A percentile compares a stretch with the other conserved stretches of the same genome.
Evolutionary conservation across 2,888 invertebrate species (phyloP).

Genomic region (Nebria brevicollis): DNA sequence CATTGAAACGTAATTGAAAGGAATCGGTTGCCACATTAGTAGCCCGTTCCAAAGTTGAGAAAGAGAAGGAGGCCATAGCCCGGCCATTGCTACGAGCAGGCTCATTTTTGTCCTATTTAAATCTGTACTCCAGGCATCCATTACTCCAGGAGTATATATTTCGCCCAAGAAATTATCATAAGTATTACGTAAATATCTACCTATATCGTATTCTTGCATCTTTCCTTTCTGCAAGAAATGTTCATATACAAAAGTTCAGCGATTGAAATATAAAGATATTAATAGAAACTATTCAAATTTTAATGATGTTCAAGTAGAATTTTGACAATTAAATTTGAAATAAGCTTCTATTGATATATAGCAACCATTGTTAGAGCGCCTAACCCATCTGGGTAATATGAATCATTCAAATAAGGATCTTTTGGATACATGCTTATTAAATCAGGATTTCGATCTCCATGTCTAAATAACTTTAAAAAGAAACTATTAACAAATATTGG

Average conservation of each 20-base stretch:
- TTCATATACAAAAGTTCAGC: neutral
- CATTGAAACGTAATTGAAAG: conserved; percentile 71
- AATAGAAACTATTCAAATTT: neutral
- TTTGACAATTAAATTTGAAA: neutral
- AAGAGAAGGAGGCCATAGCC: conserved; percentile 71
- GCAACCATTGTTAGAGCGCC: conserved; percentile 79
- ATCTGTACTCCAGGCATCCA: conserved; percentile 75
- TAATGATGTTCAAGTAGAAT: neutral
- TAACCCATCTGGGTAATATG: conserved; percentile 76
- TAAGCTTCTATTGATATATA: neutral
- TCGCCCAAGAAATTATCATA: conserved; percentile 70
- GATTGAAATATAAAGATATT: too few relatives aligned
- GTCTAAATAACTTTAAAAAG: conserved; percentile 73
- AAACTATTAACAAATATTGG: neutral
- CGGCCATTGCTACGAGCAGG: conserved; percentile 73
- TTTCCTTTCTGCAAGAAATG: conserved; percentile 55
- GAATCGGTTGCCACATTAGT: conserved; percentile 80
- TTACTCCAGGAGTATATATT: conserved; percentile 65
- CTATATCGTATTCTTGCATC: conserved; percentile 66
- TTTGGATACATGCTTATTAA: conserved; percentile 72
- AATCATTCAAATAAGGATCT: conserved; percentile 72
- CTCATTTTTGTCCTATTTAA: conserved; percentile 79
- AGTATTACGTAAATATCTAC: conserved; percentile 70
- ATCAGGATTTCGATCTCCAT: conserved; percentile 82
- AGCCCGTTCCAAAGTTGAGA: conserved; percentile 67